These are phyloP conservation scores for Cerastoderma edule DNA, from an alignment of 2,888 invertebrate genomes.

Conservation along the genomic window DNA sequence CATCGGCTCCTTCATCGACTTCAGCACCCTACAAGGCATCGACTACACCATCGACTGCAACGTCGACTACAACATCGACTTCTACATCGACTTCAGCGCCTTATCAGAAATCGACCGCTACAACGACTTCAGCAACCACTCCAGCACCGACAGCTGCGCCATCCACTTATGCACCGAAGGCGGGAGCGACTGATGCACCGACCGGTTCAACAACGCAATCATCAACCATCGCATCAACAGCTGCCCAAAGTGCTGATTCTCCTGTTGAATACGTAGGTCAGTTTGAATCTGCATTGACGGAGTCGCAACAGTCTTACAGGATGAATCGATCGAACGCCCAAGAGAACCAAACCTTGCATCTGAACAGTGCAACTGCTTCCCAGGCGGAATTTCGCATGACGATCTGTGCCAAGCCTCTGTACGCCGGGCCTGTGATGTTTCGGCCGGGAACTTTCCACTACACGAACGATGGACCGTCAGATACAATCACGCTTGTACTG, in stretches of 20 bases:
- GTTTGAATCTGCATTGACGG: constrained; percentile 7
- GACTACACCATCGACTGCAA: background rate
- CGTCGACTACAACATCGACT: background rate
- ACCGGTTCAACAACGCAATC: too few species aligned
- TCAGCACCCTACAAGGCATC: too few species aligned
- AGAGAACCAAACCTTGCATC: background rate
- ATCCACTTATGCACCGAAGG: too few species aligned
- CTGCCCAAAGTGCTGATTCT: too few species aligned
- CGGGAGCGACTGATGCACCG: too few species aligned
- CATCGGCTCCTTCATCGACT: too few species aligned
- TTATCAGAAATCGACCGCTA: too few species aligned
- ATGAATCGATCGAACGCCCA: background rate
- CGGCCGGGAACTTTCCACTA: constrained; percentile 12
- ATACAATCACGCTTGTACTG: constrained; percentile 9
- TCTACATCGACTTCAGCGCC: background rate
- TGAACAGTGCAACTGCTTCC: background rate
- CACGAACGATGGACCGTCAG: constrained; percentile 35
- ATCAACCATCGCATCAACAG: too few species aligned
- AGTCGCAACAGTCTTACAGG: background rate
- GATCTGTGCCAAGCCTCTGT: background rate
- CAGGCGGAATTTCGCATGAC: constrained; percentile 6
- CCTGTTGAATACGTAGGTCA: constrained; percentile 3
- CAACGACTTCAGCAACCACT: too few species aligned
- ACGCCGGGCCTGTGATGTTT: background rate
- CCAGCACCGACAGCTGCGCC: too few species aligned